These are phyloP conservation scores for Alentia gelatinosa DNA, from an alignment of 2,888 invertebrate genomes.

Conservation along the genomic window DNA sequence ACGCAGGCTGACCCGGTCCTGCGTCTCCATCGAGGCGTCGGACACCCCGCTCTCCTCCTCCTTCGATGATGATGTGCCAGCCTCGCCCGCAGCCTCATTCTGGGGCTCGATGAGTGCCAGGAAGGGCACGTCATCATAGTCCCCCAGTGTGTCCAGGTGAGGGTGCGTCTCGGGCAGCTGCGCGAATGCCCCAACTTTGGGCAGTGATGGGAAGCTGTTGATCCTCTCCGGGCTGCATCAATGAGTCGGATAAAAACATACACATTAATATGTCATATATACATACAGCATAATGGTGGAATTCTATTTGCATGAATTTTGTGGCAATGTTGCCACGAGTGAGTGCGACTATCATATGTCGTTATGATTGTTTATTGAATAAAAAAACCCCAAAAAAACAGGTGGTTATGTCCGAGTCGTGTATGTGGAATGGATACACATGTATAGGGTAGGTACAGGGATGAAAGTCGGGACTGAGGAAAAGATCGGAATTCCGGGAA, in stretches of 20 bases:
- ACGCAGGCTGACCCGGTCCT: conserved; percentile 43
- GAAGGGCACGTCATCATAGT: conserved; percentile 76
- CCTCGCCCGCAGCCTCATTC: not conserved
- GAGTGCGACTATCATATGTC: too few relatives aligned
- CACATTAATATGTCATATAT: too few relatives aligned
- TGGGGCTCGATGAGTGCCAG: conserved; percentile 71
- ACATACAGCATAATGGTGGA: too few relatives aligned
- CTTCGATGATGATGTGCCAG: not conserved
- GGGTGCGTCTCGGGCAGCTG: conserved; percentile 54
- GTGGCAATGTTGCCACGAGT: too few relatives aligned
- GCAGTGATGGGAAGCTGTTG: conserved; percentile 68
- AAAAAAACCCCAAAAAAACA: too few relatives aligned
- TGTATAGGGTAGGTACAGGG: too few relatives aligned
- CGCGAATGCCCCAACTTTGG: conserved; percentile 76
- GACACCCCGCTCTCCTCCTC: conserved; percentile 46
- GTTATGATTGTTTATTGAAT: too few relatives aligned
- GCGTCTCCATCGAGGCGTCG: conserved; percentile 25
- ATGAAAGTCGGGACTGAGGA: too few relatives aligned
- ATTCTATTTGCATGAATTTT: not conserved
- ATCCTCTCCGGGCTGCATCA: not conserved
- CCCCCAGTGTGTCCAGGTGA: conserved; percentile 56
- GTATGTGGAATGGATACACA: too few relatives aligned
- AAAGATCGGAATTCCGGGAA: too few relatives aligned
- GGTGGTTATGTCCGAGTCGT: too few relatives aligned
- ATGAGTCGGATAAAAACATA: too few relatives aligned